phyloP scores from a whole-genome alignment of 2,113 vertebrate species.

The Coracopsis vasa region DNA sequence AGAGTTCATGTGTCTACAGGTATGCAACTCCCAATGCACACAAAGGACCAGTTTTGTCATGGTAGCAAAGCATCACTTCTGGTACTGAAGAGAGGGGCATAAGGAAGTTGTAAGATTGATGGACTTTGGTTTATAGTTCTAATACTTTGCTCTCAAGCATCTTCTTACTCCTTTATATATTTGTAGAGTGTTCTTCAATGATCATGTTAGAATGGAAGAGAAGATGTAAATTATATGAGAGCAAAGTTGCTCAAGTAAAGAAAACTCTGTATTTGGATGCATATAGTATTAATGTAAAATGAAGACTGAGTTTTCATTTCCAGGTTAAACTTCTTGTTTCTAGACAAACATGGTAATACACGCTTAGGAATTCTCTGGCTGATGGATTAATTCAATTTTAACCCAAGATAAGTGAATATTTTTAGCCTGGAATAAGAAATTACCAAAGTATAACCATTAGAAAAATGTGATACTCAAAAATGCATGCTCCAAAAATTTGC shows the following conservation, averaged over 20 bases:
- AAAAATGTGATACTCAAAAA: not conserved
- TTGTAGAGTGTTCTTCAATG: not conserved
- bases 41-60: not conserved
- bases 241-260: not conserved
- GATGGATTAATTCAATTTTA: not conserved
- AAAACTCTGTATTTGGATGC: not conserved
- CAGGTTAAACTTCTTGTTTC: not conserved
- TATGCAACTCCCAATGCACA: not conserved
- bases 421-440: not conserved
- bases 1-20: not conserved
- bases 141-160: not conserved
- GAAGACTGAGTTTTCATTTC: not conserved
- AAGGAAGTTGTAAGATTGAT: not conserved
- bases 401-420: not conserved
- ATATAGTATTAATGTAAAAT: not conserved
- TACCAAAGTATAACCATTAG: not conserved
- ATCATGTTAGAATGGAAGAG: not conserved
- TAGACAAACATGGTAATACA: not conserved
- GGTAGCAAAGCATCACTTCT: not conserved
- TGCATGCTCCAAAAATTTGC: not conserved
- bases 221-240: not conserved
- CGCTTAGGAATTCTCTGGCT: not conserved
- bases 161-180: not conserved
- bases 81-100: not conserved
- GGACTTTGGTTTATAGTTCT: not conserved